Conservation (phyloP, 2,888 invertebrate species). For the Gisinianus flammeolus region DNA sequence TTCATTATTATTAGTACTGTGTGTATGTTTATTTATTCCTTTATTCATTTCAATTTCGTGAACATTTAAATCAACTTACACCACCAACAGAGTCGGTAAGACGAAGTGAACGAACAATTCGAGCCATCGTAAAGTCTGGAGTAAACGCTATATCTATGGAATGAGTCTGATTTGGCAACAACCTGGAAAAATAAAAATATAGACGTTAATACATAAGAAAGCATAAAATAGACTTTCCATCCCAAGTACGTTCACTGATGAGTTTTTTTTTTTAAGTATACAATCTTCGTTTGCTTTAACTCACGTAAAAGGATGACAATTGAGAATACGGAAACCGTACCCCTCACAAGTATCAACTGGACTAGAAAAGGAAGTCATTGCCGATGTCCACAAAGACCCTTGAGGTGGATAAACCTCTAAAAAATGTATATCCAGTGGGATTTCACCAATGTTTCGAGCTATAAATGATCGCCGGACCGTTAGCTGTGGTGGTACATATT, state of each 20-base stretch:
- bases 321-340: constrained; percentile 78
- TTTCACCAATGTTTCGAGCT: constrained; percentile 87
- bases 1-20: background rate
- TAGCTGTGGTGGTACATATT: constrained; percentile 68
- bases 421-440: constrained; percentile 73
- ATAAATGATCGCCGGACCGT: constrained; percentile 81
- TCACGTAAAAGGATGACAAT: constrained; percentile 75
- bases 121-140: constrained; percentile 82
- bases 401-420: constrained; percentile 56
- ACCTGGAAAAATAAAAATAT: constrained; percentile 74
- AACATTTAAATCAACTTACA: constrained; percentile 44
- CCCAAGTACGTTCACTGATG: no score
- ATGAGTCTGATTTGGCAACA: constrained; percentile 74
- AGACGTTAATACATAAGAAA: constrained; percentile 62
- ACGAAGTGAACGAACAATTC: constrained; percentile 71
- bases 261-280: no score
- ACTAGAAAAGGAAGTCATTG: constrained; percentile 29
- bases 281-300: background rate
- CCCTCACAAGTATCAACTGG: constrained; percentile 70
- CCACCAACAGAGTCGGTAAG: constrained; percentile 59
- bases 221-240: background rate
- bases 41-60: background rate
- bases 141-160: constrained; percentile 75
- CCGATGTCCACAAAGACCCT: constrained; percentile 57
- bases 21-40: no score